Base-by-base conservation (phyloP, 2,797 vertebrate species). In the Platyrinchus mystaceus region DNA sequence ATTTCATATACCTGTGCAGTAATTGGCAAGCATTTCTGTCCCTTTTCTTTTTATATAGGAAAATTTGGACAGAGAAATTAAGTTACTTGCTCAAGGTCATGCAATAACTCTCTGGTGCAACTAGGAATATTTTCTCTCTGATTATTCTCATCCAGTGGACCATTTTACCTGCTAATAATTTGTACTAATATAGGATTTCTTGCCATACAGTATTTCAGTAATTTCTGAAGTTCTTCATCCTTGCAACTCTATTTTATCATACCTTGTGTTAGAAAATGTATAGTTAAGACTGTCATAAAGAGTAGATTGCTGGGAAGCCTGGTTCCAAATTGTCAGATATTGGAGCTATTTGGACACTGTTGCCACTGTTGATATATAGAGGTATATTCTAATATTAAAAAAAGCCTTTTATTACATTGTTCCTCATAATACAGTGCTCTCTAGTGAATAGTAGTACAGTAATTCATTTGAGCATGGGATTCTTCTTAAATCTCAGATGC, bases 401-500 rank as follows among this genome's bases (percentile, higher is more conserved):
- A 79, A 95, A 90, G 49, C n/a, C 14, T 76, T 91, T 75, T 90
- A 97, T 90, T 92, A 89, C 93, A 85, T 87, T 96, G 91, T 96
- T 68, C 92, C 82, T 95, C 78, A 79, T 95, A 95, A 95, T 95
- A 75, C 87, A 76, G 79, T 74, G 60, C 83, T 97, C 96, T 83
- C 94, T 68, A 32, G 68, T 86, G 96, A 95, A 93, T 91, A 90
- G 71, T 88, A 84, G 78, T 81, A 39, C 59, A 93, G 78, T 97
- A 96, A 97, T 77, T 97, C 96, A 95, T 97, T 96, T 87, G 53
- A 97, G 77, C 86, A 92, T 80, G 90, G 90, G 47, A 70, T 92
- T 96, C 92, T 96, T 96, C 97, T 96, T 95, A 95, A 97, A 94
- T 95, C 92, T 94, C 84, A 93, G 86, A 96, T 97, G 92, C 91